phyloP scores from a whole-genome alignment of 2,888 invertebrate species.

The Pachliopta kotzebuea region DNA sequence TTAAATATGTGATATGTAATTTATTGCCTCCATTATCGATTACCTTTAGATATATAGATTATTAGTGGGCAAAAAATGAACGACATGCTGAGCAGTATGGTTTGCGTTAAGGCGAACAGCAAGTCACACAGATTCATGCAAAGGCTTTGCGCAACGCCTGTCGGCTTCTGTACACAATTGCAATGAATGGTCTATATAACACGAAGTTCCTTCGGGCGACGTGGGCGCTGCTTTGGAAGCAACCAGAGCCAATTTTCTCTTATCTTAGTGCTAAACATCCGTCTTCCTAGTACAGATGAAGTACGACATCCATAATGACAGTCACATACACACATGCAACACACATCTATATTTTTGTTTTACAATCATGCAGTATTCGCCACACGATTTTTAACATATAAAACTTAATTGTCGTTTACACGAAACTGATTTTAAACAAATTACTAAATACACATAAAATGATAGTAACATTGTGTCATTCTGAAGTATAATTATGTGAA shows the following conservation, averaged over 20 bases:
- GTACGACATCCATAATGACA: slow-evolving; percentile 74
- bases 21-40: slow-evolving; percentile 54
- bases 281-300: slow-evolving; percentile 68
- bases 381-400: slow-evolving; percentile 43
- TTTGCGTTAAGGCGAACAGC: slow-evolving; percentile 48
- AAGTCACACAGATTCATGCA: slow-evolving; percentile 39
- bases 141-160: slow-evolving; percentile 29
- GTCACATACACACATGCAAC: slow-evolving; percentile 77
- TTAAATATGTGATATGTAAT: slow-evolving; percentile 64
- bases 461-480: slow-evolving; percentile 61
- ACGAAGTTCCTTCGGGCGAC: slow-evolving; percentile 66
- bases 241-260: slow-evolving; percentile 78
- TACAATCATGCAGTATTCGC: slow-evolving; percentile 73
- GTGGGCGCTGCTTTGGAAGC: slow-evolving; percentile 60
- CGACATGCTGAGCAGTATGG: slow-evolving; percentile 61
- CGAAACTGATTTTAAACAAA: slow-evolving; percentile 53
- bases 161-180: slow-evolving; percentile 30
- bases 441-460: slow-evolving; percentile 63
- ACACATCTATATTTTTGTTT: slow-evolving; percentile 70
- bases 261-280: slow-evolving; percentile 74
- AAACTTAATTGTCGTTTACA: slow-evolving; percentile 57
- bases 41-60: slow-evolving; percentile 36
- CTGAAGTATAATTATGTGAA: slow-evolving; percentile 59
- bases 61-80: slow-evolving; percentile 39
- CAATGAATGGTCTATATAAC: slow-evolving; percentile 63